Evolutionary conservation across 2,113 vertebrate species (phyloP).

Genomic region (Odontophorus gujanensis): DNA sequence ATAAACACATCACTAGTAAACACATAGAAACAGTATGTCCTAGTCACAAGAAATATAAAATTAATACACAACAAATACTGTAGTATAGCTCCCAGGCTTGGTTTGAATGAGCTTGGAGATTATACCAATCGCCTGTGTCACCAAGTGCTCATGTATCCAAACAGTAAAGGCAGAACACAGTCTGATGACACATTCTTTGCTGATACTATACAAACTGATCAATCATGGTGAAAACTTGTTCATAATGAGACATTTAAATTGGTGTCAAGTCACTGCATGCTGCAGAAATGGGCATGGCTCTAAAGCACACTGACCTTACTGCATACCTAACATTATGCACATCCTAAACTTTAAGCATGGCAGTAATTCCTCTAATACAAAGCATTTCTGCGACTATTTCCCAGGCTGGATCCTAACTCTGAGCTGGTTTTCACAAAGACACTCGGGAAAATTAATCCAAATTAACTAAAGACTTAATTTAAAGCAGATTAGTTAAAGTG

Average conservation of each 20-base stretch:
- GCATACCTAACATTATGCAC: neutral
- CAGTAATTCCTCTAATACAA: slow-evolving; percentile 28
- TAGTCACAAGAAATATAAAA: neutral
- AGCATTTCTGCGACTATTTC: neutral
- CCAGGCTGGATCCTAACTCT: slow-evolving; percentile 7
- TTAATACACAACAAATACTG: neutral
- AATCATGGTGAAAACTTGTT: neutral
- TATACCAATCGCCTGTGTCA: neutral
- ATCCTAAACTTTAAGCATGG: neutral
- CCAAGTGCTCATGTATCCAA: neutral
- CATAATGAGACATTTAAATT: neutral
- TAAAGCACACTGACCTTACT: neutral
- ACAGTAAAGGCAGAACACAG: neutral
- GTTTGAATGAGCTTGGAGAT: neutral
- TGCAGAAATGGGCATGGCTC: neutral
- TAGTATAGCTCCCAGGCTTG: neutral
- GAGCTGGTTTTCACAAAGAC: slow-evolving; percentile 33
- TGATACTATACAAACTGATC: neutral
- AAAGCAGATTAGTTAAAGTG: slow-evolving; percentile 68
- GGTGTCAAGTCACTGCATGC: neutral
- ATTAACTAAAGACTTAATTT: slow-evolving; percentile 66
- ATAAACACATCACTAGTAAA: neutral
- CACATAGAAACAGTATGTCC: neutral
- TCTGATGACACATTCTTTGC: neutral
- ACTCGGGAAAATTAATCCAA: slow-evolving; percentile 60